These are phyloP conservation scores for mouse (Mus musculus) DNA, from an alignment of 2,113 vertebrate genomes.

Conservation along the genomic window GRCm39 chr16:73486501-73487000, in stretches of 20 bases:
- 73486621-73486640: background rate
- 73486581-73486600: background rate
- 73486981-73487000: background rate
- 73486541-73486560: background rate
- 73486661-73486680: background rate
- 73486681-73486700: background rate
- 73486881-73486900: background rate
- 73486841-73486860: background rate
- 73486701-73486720: background rate
- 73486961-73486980: background rate
- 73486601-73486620: conserved; percentile 47
- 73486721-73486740: conserved; percentile 22
- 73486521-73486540: background rate
- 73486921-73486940: background rate
- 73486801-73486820: conserved; percentile 26
- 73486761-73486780: background rate
- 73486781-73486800: background rate
- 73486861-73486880: background rate
- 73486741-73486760: conserved; percentile 3
- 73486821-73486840: background rate
- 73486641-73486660: background rate
- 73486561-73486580: no score
- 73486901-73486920: background rate
- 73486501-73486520: background rate
- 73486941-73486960: background rate